These are phyloP conservation scores for Spicauda simplicius DNA, from an alignment of 2,888 invertebrate species.

Conservation along the genomic window DNA sequence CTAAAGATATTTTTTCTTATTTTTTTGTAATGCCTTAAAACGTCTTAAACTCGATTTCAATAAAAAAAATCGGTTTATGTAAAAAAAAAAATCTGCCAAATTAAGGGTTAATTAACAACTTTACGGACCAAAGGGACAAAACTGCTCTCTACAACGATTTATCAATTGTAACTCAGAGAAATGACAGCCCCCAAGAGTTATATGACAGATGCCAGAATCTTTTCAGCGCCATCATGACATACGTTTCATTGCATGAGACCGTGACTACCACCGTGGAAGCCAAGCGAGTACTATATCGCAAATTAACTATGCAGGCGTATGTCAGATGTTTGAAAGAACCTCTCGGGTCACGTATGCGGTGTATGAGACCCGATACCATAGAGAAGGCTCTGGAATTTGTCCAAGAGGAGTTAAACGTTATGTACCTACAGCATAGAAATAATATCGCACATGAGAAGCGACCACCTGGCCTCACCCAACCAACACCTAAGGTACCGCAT, in stretches of 20 bases:
- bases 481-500: neutral
- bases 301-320: slow-evolving; percentile 44
- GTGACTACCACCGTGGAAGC: slow-evolving; percentile 39
- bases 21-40: no score
- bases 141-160: slow-evolving; percentile 44
- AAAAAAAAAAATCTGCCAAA: no score
- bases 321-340: slow-evolving; percentile 41
- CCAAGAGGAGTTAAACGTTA: slow-evolving; percentile 8
- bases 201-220: slow-evolving; percentile 44
- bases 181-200: slow-evolving; percentile 43
- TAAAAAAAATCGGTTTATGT: no score
- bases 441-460: neutral
- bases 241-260: slow-evolving; percentile 42
- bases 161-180: slow-evolving; percentile 40
- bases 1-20: no score
- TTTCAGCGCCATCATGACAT: slow-evolving; percentile 32
- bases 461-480: neutral
- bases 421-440: slow-evolving; percentile 11
- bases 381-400: no score
- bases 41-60: no score
- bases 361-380: slow-evolving; percentile 30
- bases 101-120: slow-evolving; percentile 43
- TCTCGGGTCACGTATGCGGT: slow-evolving; percentile 24
- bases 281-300: slow-evolving; percentile 42
- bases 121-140: slow-evolving; percentile 44